Evolutionary conservation across 1,140 invertebrate genomes (phyloP).

Genomic region (Diplogasteroides magnus): DNA sequence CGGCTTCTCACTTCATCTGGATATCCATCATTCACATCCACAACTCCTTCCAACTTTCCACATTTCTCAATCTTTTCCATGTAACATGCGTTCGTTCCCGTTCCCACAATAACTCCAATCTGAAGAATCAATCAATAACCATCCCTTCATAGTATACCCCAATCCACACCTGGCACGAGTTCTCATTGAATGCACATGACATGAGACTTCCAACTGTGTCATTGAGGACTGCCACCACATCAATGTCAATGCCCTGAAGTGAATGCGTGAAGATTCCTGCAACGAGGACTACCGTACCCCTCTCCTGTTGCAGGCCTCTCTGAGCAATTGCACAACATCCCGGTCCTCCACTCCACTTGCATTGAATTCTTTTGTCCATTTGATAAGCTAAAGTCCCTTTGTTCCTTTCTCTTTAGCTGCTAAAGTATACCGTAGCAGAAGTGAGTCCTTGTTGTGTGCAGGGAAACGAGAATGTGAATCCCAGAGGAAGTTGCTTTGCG

Average conservation of each 20-base stretch:
- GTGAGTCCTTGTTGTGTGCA: slow-evolving; percentile 82
- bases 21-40: slow-evolving; percentile 65
- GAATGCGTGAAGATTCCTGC: too few species aligned
- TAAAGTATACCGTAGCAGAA: slow-evolving; percentile 45
- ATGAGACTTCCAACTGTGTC: slow-evolving; percentile 94
- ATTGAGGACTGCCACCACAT: slow-evolving; percentile 88
- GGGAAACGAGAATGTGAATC: slow-evolving; percentile 98
- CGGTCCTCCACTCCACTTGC: slow-evolving; percentile 78
- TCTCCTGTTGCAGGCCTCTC: slow-evolving; percentile 64
- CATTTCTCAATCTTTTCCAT: slow-evolving; percentile 77
- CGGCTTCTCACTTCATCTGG: slow-evolving; percentile 17
- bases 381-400: slow-evolving; percentile 64
- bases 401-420: neutral
- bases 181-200: slow-evolving; percentile 90
- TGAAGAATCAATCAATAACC: slow-evolving; percentile 6
- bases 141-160: slow-evolving; percentile 82
- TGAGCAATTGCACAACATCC: slow-evolving; percentile 77
- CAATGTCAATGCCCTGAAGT: slow-evolving; percentile 79
- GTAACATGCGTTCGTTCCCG: slow-evolving; percentile 94
- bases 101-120: slow-evolving; percentile 64
- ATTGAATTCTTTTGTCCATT: slow-evolving; percentile 93
- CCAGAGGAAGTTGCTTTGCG: slow-evolving; percentile 76
- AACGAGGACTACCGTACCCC: too few species aligned
- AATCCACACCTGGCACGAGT: slow-evolving; percentile 77
- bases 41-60: slow-evolving; percentile 66